Base-by-base conservation (phyloP, 2,888 invertebrate genomes). In the Sphinx pinastri region DNA sequence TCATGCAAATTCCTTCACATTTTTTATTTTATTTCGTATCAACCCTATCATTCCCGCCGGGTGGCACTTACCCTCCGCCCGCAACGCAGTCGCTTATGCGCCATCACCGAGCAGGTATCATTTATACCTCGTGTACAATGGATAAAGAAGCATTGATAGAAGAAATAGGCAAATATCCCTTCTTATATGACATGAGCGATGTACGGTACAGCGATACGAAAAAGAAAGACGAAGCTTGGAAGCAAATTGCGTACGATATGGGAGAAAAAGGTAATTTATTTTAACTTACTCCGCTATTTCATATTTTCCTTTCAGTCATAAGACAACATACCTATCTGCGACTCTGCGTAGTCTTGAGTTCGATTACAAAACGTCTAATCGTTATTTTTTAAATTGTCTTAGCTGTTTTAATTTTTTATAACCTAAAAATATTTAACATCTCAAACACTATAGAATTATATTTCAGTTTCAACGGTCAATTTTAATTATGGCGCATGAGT, bases 201-300 rank as follows among this genome's bases (percentile, higher is more conserved):
- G 13, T 54, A n/a, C 69, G 67, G 12, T 69, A 69, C 52, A 69
- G 69, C 54, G 71, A 69, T 52, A 67, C 60, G 8, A 59, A 67
- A 14, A 71, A 69, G 38, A 71, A 58, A 52, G 69, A 71, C 25
- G 31, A 69, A 67, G 66, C 68, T 38, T 68, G 71, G 68, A 57
- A 54, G 7, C 47, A 74, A 58, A 68, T 71, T 14, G 68, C 69
- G 67, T 72, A 70, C 66, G 68, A 70, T 68, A 70, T 72, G 72
- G 72, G 71, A 67, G 71, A 74, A 51, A 72, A 71, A 71, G 71
- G 72, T 72, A 68, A 74, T 67, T 68, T 68, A 68, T 74, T 71
- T 45, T 38, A 38, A 45, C 45, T n/a, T 45, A 25, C 3, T 72
- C 25, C 74, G 72, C 72, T 76, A 71, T 77, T 77, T 75, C 16